Evolutionary conservation across 2,888 invertebrate genomes (phyloP).

Genomic region (Salpingus planirostris): DNA sequence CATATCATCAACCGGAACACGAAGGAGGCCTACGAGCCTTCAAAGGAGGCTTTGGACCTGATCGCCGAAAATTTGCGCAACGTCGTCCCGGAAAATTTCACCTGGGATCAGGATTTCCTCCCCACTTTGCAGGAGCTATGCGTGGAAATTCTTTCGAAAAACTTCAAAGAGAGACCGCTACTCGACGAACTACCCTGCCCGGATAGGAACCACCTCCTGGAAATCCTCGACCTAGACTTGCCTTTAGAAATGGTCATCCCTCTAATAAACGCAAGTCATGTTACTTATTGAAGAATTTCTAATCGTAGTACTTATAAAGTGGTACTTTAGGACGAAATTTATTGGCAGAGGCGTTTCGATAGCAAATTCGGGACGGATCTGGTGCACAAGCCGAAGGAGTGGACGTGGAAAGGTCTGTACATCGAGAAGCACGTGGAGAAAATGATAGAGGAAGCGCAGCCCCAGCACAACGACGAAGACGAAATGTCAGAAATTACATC

Average conservation of each 20-base stretch:
- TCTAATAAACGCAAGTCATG: constrained; percentile 47
- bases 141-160: constrained; percentile 43
- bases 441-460: constrained; percentile 35
- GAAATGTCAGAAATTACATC: constrained; percentile 30
- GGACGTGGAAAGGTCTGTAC: constrained; percentile 39
- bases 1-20: constrained; percentile 37
- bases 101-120: constrained; percentile 45
- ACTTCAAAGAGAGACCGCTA: constrained; percentile 47
- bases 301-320: too few species aligned
- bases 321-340: constrained; percentile 46
- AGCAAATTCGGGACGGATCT: constrained; percentile 29
- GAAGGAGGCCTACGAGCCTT: constrained; percentile 41
- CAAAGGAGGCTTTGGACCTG: constrained; percentile 29
- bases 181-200: constrained; percentile 47
- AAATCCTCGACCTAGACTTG: constrained; percentile 51
- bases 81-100: constrained; percentile 42
- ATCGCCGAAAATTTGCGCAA: constrained; percentile 39
- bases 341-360: constrained; percentile 52
- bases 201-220: constrained; percentile 51
- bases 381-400: constrained; percentile 23
- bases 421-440: constrained; percentile 36
- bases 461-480: constrained; percentile 36
- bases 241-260: constrained; percentile 50
- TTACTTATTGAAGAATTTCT: constrained; percentile 12
- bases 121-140: constrained; percentile 44